These are phyloP conservation scores for Diplogasteroides magnus DNA, from an alignment of 1,140 invertebrate species.

Conservation along the genomic window DNA sequence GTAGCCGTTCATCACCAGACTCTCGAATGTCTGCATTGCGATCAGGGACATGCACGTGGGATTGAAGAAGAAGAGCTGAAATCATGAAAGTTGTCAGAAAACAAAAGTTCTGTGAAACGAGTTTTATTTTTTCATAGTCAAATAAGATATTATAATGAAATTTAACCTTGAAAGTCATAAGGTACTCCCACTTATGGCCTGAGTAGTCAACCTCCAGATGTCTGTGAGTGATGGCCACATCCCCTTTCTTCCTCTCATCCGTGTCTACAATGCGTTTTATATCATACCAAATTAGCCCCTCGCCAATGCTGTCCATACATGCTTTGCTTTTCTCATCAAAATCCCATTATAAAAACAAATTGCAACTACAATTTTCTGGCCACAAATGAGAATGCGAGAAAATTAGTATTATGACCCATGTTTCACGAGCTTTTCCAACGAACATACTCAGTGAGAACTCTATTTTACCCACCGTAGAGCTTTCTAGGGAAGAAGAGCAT, in stretches of 20 bases:
- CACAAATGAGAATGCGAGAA: too few species aligned
- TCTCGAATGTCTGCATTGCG: constrained; percentile 25
- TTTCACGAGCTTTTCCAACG: not conserved
- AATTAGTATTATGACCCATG: too few species aligned
- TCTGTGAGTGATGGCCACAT: constrained; percentile 15
- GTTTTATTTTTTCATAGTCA: too few species aligned
- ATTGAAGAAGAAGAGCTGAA: constrained; percentile 22
- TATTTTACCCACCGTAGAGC: constrained; percentile 14
- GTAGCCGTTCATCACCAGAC: constrained; percentile 26
- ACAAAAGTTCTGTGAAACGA: too few species aligned
- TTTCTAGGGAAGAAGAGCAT: constrained; percentile 20
- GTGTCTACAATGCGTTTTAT: constrained; percentile 12
- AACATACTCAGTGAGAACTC: not conserved
- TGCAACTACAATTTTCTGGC: too few species aligned
- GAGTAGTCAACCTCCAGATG: constrained; percentile 19
- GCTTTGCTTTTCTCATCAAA: too few species aligned
- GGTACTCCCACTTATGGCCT: constrained; percentile 20
- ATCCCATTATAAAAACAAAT: too few species aligned
- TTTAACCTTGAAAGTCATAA: constrained; percentile 20
- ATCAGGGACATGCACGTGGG: constrained; percentile 25
- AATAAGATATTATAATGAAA: not conserved
- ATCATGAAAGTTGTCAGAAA: not conserved
- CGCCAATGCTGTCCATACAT: too few species aligned
- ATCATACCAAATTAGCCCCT: too few species aligned
- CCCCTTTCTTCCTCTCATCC: constrained; percentile 12